Base-by-base conservation (phyloP, 1,140 invertebrate genomes). In the Brachionus paranguensis region DNA sequence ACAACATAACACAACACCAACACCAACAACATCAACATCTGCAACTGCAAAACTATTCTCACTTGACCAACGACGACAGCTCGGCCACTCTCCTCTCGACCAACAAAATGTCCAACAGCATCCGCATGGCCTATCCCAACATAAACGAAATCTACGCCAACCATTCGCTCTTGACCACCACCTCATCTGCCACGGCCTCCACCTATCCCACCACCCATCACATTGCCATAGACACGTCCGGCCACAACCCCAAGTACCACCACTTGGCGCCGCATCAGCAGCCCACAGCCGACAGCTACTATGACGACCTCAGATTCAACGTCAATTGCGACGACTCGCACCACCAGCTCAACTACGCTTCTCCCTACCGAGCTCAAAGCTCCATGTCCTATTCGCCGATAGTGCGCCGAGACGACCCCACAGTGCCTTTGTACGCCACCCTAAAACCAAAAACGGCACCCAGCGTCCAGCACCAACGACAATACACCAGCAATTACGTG, bases 71-170 rank as follows among this genome's bases (percentile, higher is more conserved):
- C 27, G 78, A 81, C 27, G 78, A 81, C 27, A 81, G 78, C 27
- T 81, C 78, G 53, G 53, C 78, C 6, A 81, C 78, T 33, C 27
- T 81, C 10, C 33, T 81, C 11, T 81, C 78, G 5, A 47, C 3
- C 20, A 60, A 60, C 45, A 81, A 81, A 81, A 81, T 68, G 11
- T 64, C 53, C 2, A 81, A 81, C 45, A 81, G 78, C 27, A 81
- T 81, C 14, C 50, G 78, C 4, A 81, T 81, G 78, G 78, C 78
- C 6, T 81, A 81, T 47, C 78, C 78, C 3, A 76, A 76, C 27
- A 50, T 47, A 7, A 76, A 47, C 24, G 45, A 76, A 50, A 81
- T 81, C 17, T 81, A 81, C 17, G 53, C 78, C 27, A 81, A 81
- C 64, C 78, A 81, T 81, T 81, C 78, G 6, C 27, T 81, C 0